phyloP scores from a whole-genome alignment of 2,888 invertebrate species.

The Habrosyne pyritoides region DNA sequence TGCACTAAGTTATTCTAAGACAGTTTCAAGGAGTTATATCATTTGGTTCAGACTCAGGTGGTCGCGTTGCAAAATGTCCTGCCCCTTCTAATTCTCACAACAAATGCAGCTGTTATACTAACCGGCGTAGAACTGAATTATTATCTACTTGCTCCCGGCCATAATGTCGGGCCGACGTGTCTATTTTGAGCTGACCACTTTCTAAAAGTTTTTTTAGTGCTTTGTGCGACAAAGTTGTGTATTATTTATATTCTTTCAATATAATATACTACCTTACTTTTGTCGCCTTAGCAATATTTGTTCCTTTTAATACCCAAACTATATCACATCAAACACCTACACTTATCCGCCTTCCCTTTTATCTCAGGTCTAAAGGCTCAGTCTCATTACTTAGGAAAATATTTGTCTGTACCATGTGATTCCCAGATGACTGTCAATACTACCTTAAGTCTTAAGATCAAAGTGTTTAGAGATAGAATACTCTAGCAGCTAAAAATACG shows the following conservation, averaged over 20 bases:
- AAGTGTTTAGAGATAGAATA: no score
- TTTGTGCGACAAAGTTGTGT: background rate
- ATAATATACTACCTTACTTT: no score
- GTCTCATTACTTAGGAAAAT: no score
- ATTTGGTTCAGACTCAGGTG: slow-evolving; percentile 58
- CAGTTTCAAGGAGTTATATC: slow-evolving; percentile 17
- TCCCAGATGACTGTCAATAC: background rate
- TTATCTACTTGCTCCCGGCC: slow-evolving; percentile 32
- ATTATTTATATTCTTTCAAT: no score
- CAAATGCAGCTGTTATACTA: slow-evolving; percentile 50
- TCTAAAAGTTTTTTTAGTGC: slow-evolving; percentile 3
- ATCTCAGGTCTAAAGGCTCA: no score
- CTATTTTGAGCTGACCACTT: slow-evolving; percentile 22
- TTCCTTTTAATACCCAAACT: no score
- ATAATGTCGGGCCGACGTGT: slow-evolving; percentile 31
- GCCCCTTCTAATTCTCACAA: slow-evolving; percentile 61
- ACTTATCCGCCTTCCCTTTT: no score
- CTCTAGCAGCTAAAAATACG: no score
- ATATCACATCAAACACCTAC: no score
- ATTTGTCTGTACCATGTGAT: background rate
- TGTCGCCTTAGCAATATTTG: no score
- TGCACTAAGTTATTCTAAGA: slow-evolving; percentile 26
- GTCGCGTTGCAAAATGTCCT: slow-evolving; percentile 66
- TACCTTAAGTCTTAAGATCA: no score
- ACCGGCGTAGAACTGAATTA: slow-evolving; percentile 38